These are phyloP conservation scores for Hydrophis major DNA, from an alignment of 2,797 vertebrate genomes.

Conservation along the genomic window DNA sequence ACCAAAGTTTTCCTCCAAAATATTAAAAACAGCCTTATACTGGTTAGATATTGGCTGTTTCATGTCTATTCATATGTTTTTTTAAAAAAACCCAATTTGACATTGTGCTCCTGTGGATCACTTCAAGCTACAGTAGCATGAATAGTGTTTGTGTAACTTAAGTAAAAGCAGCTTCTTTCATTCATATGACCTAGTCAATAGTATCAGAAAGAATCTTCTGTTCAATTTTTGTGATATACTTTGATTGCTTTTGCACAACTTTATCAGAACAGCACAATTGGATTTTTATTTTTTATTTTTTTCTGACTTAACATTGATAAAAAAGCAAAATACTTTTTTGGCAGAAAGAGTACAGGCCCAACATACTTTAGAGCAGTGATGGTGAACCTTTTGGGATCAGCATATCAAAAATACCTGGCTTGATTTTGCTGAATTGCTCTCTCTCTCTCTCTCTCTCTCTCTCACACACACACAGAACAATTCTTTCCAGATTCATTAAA, in stretches of 20 bases:
- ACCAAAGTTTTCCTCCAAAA: slow-evolving; percentile 9
- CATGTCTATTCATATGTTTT: not conserved
- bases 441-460: too few species aligned
- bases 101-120: not conserved
- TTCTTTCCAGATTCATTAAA: not conserved
- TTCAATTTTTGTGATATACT: not conserved
- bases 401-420: too few species aligned
- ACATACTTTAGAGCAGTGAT: not conserved
- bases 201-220: not conserved
- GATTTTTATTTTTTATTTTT: not conserved
- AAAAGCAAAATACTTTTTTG: not conserved
- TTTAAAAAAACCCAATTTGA: not conserved
- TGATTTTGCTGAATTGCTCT: too few species aligned
- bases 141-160: not conserved
- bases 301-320: not conserved
- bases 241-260: not conserved
- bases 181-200: not conserved
- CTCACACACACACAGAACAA: not conserved
- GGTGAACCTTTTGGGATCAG: too few species aligned
- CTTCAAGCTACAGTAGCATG: not conserved
- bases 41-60: slow-evolving; percentile 1
- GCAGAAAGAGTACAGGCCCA: not conserved
- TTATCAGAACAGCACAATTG: not conserved
- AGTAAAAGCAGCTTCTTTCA: not conserved
- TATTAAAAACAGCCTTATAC: slow-evolving; percentile 12